These are phyloP conservation scores for Apotomis capreana DNA, from an alignment of 2,888 invertebrate species.

Conservation along the genomic window DNA sequence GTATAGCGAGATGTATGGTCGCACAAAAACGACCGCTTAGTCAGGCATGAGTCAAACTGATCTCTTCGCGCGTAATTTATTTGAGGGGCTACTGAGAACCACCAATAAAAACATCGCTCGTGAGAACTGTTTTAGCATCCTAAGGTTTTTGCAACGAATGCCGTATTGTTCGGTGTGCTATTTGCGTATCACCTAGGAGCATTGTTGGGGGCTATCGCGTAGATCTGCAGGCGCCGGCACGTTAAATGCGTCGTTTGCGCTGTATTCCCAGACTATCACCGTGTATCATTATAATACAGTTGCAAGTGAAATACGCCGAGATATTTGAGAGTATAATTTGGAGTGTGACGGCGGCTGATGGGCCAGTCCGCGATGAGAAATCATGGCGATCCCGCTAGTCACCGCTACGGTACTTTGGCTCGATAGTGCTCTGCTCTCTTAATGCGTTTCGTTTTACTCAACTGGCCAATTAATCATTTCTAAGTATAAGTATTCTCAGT, in stretches of 20 bases:
- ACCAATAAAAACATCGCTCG: constrained; percentile 57
- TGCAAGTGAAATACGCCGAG: constrained; percentile 72
- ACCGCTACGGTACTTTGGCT: constrained; percentile 77
- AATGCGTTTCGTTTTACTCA: constrained; percentile 75
- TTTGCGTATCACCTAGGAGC: constrained; percentile 67
- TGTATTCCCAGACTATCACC: constrained; percentile 78
- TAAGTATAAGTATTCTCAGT: constrained; percentile 50
- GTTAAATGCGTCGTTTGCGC: constrained; percentile 67
- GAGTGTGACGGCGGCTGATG: constrained; percentile 58
- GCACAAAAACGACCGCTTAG: constrained; percentile 67
- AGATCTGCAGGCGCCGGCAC: constrained; percentile 69
- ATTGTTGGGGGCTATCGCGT: constrained; percentile 77
- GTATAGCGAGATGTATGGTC: constrained; percentile 47
- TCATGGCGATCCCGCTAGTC: constrained; percentile 76
- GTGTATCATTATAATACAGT: constrained; percentile 76
- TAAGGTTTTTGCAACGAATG: constrained; percentile 60
- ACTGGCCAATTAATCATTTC: constrained; percentile 75
- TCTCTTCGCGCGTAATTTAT: constrained; percentile 57
- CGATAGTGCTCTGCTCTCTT: constrained; percentile 68
- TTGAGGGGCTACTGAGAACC: constrained; percentile 64
- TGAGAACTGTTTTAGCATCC: constrained; percentile 58
- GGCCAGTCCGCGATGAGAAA: constrained; percentile 65
- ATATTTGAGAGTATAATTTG: constrained; percentile 77
- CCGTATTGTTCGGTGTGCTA: constrained; percentile 58
- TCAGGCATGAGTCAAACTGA: constrained; percentile 73